Percentiles rank a stretch among this genome's conserved stretches.
These are phyloP conservation scores for Pseudanteris insignis DNA, from an alignment of 2,888 invertebrate genomes.

Conservation along the genomic window DNA sequence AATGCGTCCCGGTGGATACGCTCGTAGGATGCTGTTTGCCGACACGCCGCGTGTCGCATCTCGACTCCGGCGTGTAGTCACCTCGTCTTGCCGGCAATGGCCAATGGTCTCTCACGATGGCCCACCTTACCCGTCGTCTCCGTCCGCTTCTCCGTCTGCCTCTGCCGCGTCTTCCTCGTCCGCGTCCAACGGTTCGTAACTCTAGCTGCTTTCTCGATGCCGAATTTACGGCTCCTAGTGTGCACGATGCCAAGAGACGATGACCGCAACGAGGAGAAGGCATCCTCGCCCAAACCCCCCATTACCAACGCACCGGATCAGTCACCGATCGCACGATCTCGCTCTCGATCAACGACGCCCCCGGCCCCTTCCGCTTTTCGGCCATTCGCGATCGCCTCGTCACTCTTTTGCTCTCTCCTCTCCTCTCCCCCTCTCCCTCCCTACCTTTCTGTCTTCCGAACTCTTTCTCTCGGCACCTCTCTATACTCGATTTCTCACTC, in stretches of 20 bases:
- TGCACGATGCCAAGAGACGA: constrained; percentile 54
- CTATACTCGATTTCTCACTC: constrained; percentile 4
- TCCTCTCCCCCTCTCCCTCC: constrained; percentile 3
- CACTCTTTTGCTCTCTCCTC: constrained; percentile 3
- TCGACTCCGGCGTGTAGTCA: constrained; percentile 63
- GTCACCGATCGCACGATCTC: constrained; percentile 55
- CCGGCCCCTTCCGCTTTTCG: constrained; percentile 53
- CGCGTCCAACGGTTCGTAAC: constrained; percentile 18
- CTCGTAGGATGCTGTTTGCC: constrained; percentile 2
- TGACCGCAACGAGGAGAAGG: constrained; percentile 63
- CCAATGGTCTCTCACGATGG: constrained; percentile 29
- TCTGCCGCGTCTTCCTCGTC: constrained; percentile 28
- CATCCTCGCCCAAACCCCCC: constrained; percentile 66
- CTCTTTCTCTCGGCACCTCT: background rate
- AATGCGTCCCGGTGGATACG: too few species aligned
- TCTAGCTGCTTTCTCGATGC: constrained; percentile 17
- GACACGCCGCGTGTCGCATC: constrained; percentile 49
- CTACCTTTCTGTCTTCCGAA: background rate
- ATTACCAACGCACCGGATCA: constrained; percentile 62
- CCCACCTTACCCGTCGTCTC: constrained; percentile 1
- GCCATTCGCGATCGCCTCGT: constrained; percentile 56
- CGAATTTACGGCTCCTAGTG: constrained; percentile 34
- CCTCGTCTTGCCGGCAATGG: constrained; percentile 47
- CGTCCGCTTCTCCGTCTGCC: constrained; percentile 45
- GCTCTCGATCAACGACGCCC: constrained; percentile 51